Evolutionary conservation across 2,113 vertebrate genomes (phyloP).

Genomic region (Brachirus orientalis): DNA sequence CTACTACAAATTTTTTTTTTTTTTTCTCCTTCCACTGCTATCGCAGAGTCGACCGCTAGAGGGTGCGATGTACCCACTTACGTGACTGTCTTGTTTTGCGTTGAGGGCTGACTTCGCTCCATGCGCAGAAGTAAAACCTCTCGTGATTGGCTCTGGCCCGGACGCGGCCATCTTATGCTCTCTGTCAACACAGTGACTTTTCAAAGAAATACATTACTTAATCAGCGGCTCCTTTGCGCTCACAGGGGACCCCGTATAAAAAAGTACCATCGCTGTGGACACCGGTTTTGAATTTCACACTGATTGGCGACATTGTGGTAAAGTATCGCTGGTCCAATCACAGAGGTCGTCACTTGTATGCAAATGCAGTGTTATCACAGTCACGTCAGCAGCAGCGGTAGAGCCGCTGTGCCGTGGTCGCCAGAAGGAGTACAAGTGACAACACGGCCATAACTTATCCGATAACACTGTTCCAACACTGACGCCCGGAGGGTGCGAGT

Average conservation of each 20-base stretch:
- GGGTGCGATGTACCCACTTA: slow-evolving; percentile 45
- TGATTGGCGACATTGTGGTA: neutral
- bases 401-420: slow-evolving; percentile 79
- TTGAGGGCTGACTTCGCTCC: slow-evolving; percentile 42
- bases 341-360: slow-evolving; percentile 74
- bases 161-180: slow-evolving; percentile 84
- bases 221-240: neutral
- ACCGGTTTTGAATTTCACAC: neutral
- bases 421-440: slow-evolving; percentile 79
- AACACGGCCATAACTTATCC: slow-evolving; percentile 77
- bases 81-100: slow-evolving; percentile 48
- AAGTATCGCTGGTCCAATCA: slow-evolving; percentile 74
- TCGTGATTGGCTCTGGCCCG: slow-evolving; percentile 76
- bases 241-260: neutral
- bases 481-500: slow-evolving; percentile 33
- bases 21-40: neutral
- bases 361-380: slow-evolving; percentile 78
- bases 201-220: slow-evolving; percentile 6
- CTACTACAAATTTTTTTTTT: no score
- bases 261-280: neutral
- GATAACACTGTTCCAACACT: slow-evolving; percentile 45
- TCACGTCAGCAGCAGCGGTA: slow-evolving; percentile 80
- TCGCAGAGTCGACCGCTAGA: slow-evolving; percentile 50
- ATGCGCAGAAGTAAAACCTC: slow-evolving; percentile 74
- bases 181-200: slow-evolving; percentile 60